These are phyloP conservation scores for Leptoclinus maculatus DNA, from an alignment of 2,797 vertebrate species.

Conservation along the genomic window DNA sequence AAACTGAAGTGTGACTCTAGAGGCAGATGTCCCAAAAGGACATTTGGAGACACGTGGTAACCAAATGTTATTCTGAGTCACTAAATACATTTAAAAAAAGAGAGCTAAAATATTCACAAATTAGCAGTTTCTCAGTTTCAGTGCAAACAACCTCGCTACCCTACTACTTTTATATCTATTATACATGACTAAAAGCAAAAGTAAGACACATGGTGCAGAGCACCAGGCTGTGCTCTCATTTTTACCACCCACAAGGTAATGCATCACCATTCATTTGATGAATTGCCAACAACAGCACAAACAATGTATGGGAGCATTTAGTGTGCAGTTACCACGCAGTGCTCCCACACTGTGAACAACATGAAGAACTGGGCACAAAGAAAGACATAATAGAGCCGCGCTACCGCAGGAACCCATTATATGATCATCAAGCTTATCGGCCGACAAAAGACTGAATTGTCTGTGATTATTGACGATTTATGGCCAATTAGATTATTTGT, in stretches of 20 bases:
- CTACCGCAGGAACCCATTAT: background rate
- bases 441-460: background rate
- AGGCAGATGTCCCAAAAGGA: background rate
- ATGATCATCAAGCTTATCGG: slow-evolving; percentile 11
- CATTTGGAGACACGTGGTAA: background rate
- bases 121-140: background rate
- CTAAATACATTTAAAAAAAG: background rate
- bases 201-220: slow-evolving; percentile 22
- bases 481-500: background rate
- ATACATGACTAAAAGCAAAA: slow-evolving; percentile 17
- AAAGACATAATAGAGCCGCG: slow-evolving; percentile 15
- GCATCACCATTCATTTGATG: slow-evolving; percentile 56
- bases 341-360: slow-evolving; percentile 15
- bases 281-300: slow-evolving; percentile 38
- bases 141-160: background rate
- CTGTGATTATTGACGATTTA: background rate
- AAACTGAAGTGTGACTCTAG: background rate
- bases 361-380: slow-evolving; percentile 18
- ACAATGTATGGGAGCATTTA: slow-evolving; percentile 41
- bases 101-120: background rate
- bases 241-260: slow-evolving; percentile 45
- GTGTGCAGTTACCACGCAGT: slow-evolving; percentile 3
- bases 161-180: background rate
- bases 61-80: background rate
- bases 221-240: slow-evolving; percentile 25